Base-by-base conservation (phyloP, 2,113 vertebrate species). In the Periophthalmus modestus region DNA sequence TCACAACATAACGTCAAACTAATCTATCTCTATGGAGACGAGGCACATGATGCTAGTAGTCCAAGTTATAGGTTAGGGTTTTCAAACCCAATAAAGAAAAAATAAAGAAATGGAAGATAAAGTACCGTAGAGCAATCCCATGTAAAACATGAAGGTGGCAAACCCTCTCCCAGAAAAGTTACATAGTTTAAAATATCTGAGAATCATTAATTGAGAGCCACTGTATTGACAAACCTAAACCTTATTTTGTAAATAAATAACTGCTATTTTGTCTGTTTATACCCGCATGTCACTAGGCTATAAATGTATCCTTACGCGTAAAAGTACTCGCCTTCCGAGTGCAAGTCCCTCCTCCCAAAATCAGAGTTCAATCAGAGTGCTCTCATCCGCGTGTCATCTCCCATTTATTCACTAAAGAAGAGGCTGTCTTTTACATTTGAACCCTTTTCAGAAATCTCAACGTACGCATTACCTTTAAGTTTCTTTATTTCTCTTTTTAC, bases 311-410 rank as follows among this genome's bases (percentile, higher is more conserved):
- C 19, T 24, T 14, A 43, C 28, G 85, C 63, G 69, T 83, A 78
- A 81, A 83, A 3, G 28, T 50, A 71, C 21, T 66, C 74, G 68
- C 69, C 58, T 50, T 77, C 19, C 12, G 16, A 21, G 33, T 10
- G 14, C 68, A 72, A 67, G 72, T 78, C 79, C 89, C 85, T 80
- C 83, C 57, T 28, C 28, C 88, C 83, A 78, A 36, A 55, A 69
- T 65, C 5, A 21, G 48, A 24, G 28, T 1, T 69, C 59, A 48
- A 21, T 0, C 6, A 52, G 36, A 2, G 24, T 66, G 0, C 15
- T 16, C 0, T 54, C 24, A 21, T 65, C 16, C 34, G 13, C 2
- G 21, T n/a, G 55, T 39, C 68, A 43, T 39, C 47, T 48, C 14
- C 28, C 2, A 55, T 21, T 59, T 59, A 23, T 50, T 65, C 72